Evolutionary conservation across 2,888 invertebrate species (phyloP).

Genomic region (Erebia ligea): DNA sequence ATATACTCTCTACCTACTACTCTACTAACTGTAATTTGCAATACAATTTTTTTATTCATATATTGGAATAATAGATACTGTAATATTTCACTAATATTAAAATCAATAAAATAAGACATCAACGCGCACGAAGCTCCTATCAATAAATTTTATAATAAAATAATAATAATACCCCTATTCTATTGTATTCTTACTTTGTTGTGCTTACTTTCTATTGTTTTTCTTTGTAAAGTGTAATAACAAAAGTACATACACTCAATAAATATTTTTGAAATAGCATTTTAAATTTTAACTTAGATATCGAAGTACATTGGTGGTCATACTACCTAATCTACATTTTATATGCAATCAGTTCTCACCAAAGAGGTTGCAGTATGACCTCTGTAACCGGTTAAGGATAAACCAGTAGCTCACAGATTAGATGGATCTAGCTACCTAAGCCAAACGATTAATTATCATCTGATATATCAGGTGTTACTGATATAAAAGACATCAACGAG

Average conservation of each 20-base stretch:
- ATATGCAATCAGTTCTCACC: not conserved
- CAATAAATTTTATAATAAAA: not conserved
- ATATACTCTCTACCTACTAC: no score
- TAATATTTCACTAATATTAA: not conserved
- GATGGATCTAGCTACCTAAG: conserved; percentile 7
- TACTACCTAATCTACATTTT: conserved; percentile 16
- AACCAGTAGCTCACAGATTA: conserved; percentile 19
- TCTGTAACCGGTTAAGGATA: conserved; percentile 14
- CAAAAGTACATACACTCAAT: no score
- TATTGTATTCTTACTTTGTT: no score
- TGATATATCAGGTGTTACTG: conserved; percentile 1
- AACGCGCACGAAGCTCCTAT: conserved; percentile 5
- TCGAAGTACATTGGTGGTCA: not conserved
- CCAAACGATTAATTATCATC: conserved; percentile 14
- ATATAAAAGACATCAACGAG: conserved; percentile 12
- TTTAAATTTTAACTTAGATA: not conserved
- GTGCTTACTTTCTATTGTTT: no score
- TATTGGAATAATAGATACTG: no score
- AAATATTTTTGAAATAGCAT: no score
- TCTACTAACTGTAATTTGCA: no score
- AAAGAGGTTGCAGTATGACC: conserved; percentile 13
- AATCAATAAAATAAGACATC: not conserved
- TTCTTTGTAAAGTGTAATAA: no score
- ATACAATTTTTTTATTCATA: no score
- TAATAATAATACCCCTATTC: no score